Evolutionary conservation across 2,797 vertebrate species (phyloP), one percentile per base, ranked within the genome.

Genomic region (Cephalopachus bancanus): DNA sequence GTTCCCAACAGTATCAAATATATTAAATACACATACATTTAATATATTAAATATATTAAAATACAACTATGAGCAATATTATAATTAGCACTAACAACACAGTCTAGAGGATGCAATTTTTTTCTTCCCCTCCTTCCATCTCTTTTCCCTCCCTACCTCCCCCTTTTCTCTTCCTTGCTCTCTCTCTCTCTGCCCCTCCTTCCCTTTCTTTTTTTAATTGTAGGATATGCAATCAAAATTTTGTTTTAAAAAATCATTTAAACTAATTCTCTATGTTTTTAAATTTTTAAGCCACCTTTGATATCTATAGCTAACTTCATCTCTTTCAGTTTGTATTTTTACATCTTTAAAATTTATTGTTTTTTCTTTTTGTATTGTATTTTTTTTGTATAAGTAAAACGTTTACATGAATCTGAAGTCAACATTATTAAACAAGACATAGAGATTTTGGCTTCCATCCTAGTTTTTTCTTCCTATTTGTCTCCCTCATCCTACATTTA

Each of bases 141-240:
- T 44, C 33, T 2, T 20, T 67, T n/a, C 0, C 0, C 71, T 74
- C 1, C 51, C 30, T 37, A 6, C n/a, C 33, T 53, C 5, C 15
- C 49, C 57, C 44, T 65, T 26, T 44, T 19, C 51, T 44, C 30
- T 64, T 33, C 17, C 28, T 3, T 65, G 44, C 44, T 44, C 44
- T 44, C 44, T 44, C 44, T 44, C 44, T 44, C 44, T 44, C 44
- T 44, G 44, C 44, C 44, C 44, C 44, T 44, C 44, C 44, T 44
- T 44, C 44, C 4, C 44, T 44, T 44, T 44, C 44, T 44, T 44
- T 44, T 44, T 44, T 44, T 5, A 44, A 44, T 44, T 44, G 4
- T 44, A 7, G 44, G 44, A 44, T 44, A 44, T 44, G 44, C 44
- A 44, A 44, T 44, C 44, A 44, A 44, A 44, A 44, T 44, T 44